Percentiles rank a stretch among this genome's conserved stretches.
Evolutionary conservation across 2,113 vertebrate genomes (phyloP).

Genomic region (Arenaria interpres): DNA sequence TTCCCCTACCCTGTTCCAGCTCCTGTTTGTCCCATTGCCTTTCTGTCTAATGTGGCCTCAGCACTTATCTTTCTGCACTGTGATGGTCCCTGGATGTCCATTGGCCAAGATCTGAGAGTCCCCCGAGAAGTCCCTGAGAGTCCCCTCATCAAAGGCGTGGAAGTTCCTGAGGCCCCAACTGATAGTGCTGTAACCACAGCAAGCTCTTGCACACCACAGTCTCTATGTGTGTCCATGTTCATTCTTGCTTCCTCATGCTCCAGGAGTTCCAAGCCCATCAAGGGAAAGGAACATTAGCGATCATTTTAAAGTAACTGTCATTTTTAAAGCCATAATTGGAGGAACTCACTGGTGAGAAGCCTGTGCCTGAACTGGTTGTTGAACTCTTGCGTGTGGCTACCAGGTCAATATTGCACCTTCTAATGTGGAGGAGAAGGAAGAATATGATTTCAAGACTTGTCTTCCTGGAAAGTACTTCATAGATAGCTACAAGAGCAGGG

Average conservation of each 20-base stretch:
- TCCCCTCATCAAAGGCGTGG: neutral
- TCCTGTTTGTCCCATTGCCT: neutral
- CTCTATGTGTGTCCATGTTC: neutral
- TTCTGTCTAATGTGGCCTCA: neutral
- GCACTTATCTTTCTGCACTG: neutral
- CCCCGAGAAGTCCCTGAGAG: neutral
- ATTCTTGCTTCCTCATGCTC: neutral
- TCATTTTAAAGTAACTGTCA: neutral
- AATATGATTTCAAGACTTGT: neutral
- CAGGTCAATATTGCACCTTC: neutral
- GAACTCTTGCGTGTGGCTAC: neutral
- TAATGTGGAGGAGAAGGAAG: neutral
- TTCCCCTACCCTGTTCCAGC: neutral
- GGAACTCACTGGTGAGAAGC: neutral
- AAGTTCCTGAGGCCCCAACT: neutral
- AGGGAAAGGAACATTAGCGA: neutral
- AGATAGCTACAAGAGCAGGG: neutral
- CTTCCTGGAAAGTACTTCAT: neutral
- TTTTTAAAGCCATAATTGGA: neutral
- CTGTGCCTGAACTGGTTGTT: neutral
- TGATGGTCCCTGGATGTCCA: neutral
- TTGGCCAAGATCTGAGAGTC: neutral
- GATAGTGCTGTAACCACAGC: neutral
- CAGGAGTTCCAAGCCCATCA: neutral
- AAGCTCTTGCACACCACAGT: neutral